A percentile compares a stretch with the other conserved stretches of the same genome.
Evolutionary conservation across 2,113 vertebrate species (phyloP).

Genomic region (Sigmodon hispidus): DNA sequence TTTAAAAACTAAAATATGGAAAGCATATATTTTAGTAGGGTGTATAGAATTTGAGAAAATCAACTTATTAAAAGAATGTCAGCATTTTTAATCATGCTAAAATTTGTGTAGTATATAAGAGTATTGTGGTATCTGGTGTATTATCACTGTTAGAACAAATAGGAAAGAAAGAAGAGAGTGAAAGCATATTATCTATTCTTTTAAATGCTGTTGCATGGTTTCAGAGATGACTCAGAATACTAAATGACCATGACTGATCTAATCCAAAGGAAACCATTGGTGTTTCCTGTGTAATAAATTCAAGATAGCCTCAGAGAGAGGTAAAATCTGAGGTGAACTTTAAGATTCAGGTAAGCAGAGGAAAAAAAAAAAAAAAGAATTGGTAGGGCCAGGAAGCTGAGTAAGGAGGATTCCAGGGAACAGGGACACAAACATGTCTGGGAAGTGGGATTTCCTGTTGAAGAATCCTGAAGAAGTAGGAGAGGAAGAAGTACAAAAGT

Average conservation of each 20-base stretch:
- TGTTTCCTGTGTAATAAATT: slow-evolving; percentile 25
- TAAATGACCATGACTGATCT: background rate
- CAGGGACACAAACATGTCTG: background rate
- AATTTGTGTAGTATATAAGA: slow-evolving; percentile 20
- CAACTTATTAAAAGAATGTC: background rate
- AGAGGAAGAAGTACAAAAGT: background rate
- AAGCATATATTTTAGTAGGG: slow-evolving; percentile 10
- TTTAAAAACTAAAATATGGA: background rate
- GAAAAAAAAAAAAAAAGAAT: background rate
- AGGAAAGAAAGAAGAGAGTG: background rate
- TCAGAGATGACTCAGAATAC: background rate
- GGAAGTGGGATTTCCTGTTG: background rate
- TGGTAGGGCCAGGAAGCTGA: background rate
- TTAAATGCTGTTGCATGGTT: background rate
- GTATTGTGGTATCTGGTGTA: background rate
- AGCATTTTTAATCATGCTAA: slow-evolving; percentile 14
- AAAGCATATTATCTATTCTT: background rate
- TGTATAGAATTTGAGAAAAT: background rate
- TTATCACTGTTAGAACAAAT: background rate
- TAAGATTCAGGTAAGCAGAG: slow-evolving; percentile 9
- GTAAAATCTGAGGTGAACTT: background rate
- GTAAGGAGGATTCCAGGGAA: rapidly evolving
- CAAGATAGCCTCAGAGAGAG: background rate
- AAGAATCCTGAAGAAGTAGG: background rate
- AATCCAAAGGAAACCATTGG: background rate